Evolutionary conservation across 2,113 vertebrate species (phyloP), one percentile per base, ranked within the genome.

Genomic region (Brachyhypopomus occidentalis): DNA sequence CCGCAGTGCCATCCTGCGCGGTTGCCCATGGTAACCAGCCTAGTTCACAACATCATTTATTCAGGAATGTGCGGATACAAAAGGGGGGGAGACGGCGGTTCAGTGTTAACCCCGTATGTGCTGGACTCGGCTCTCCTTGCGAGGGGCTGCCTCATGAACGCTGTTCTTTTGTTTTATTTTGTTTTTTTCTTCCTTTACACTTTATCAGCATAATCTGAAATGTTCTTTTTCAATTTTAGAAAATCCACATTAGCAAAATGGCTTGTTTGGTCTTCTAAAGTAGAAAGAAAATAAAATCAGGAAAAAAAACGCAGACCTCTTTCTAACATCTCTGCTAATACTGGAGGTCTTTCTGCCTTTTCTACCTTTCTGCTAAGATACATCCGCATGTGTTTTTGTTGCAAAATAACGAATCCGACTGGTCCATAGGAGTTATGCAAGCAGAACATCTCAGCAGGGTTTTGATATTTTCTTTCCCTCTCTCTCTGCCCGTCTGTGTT

Each of bases 21-120:
- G 94, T 96, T 95, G 89, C 93, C 92, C 92, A 90, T 93, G 92
- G 94, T 92, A 92, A 95, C 94, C 70, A 71, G 85, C 88, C 89
- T 90, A 71, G 87, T 83, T 91, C 92, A 93, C 93, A 94, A 91
- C 91, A 91, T 90, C 89, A 92, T 93, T 94, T 94, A 92, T 91
- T 91, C 92, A 93, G 93, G 93, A 92, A 95, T 94, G 92, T 91
- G 88, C 90, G 89, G 91, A 92, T 91, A 90, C 87, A 59, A 64
- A 58, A 83, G 90, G 87, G 89, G 89, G 82, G 86, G 88, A 81
- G 89, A 91, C 89, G 88, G 89, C 88, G 85, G 91, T 92, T 72
- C 73, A 74, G n/a, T 6, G 56, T 94, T 94, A 95, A 94, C 93
- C 91, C 86, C 92, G 88, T 86, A 82, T 66, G 87, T 83, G 81